Conservation (phyloP, 37 sponge, comb jelly and placozoan genomes). For the Agelas oroides region DNA sequence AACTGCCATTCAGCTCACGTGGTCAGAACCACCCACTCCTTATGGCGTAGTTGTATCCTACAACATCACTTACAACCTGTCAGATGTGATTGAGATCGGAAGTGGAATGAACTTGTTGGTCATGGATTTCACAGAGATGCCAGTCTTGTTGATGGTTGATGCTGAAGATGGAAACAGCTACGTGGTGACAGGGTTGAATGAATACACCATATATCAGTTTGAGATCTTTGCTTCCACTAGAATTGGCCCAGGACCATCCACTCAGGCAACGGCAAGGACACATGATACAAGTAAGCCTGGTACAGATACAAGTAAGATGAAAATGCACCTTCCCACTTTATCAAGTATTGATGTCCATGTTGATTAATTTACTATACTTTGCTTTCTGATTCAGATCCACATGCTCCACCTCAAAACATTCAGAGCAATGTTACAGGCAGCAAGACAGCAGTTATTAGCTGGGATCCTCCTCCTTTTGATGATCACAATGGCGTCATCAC, state of each 20-base stretch:
- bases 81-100: background rate
- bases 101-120: too few species aligned
- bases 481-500: conserved; percentile 41
- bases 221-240: background rate
- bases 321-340: too few species aligned
- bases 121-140: too few species aligned
- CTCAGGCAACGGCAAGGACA: background rate
- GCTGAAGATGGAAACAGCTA: background rate
- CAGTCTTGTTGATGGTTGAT: background rate
- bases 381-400: too few species aligned
- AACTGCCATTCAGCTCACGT: background rate
- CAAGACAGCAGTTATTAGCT: background rate
- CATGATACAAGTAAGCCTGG: background rate
- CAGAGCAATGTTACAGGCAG: background rate
- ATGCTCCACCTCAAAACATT: conserved; percentile 8
- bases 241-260: background rate
- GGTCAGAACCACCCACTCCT: conserved; percentile 5
- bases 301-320: too few species aligned
- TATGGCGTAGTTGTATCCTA: conserved; percentile 1
- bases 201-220: background rate
- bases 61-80: background rate
- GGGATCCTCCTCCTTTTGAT: conserved; percentile 34
- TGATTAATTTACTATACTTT: background rate
- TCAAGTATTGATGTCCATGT: too few species aligned
- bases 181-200: background rate